Evolutionary conservation across 2,113 vertebrate species (phyloP).

Genomic region (Anseranas semipalmata): DNA sequence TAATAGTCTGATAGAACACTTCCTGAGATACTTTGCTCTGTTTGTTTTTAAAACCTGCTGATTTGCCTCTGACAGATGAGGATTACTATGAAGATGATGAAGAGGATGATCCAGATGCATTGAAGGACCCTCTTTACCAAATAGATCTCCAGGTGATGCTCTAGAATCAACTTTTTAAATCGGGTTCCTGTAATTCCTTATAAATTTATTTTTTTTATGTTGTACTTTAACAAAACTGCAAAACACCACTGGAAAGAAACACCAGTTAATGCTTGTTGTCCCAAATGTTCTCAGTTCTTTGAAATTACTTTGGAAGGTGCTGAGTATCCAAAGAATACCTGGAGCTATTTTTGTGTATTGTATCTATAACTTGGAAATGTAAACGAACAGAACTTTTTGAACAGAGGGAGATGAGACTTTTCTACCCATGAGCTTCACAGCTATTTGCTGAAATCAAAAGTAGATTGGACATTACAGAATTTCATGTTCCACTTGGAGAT

Average conservation of each 20-base stretch:
- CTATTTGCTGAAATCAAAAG: background rate
- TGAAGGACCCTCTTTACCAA: slow-evolving; percentile 97
- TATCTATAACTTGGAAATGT: background rate
- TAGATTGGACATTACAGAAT: background rate
- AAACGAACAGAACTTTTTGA: background rate
- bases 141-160: slow-evolving; percentile 90
- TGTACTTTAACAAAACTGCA: background rate
- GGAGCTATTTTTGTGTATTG: background rate
- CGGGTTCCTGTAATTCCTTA: background rate
- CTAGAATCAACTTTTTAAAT: background rate
- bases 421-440: background rate
- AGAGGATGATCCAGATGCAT: slow-evolving; percentile 95
- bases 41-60: background rate
- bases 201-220: background rate
- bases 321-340: background rate
- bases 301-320: background rate
- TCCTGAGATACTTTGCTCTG: background rate
- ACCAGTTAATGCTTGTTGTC: background rate
- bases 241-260: background rate
- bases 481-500: background rate
- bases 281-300: background rate
- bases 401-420: background rate
- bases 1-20: background rate
- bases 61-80: slow-evolving; percentile 84
- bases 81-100: slow-evolving; percentile 98